Base-by-base conservation (phyloP, 2,888 invertebrate species). In the Heteromyza rotundicornis region DNA sequence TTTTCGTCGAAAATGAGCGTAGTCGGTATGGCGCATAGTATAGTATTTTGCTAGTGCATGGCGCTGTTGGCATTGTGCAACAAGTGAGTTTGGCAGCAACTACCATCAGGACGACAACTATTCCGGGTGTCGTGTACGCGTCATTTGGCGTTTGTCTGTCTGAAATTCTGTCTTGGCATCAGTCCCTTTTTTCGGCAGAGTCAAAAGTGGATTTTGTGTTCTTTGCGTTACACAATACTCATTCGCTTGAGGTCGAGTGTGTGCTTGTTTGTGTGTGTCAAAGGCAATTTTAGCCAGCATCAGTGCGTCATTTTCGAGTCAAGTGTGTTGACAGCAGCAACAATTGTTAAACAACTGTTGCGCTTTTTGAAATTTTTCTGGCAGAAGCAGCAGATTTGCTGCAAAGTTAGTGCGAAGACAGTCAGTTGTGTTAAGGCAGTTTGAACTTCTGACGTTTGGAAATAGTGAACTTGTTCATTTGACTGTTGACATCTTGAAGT, bases 31-130 rank as follows among this genome's bases (percentile, higher is more conserved):
- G 67, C 14, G 19, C 35, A n/a, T 62, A 52, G 63, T 57, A 52
- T 7, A 70, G 74, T 70, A 74, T 64, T 60, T 65, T 65, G 66
- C 63, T 64, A 62, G 63, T 63, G 66, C 62, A 74, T 65, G 68
- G 67, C 71, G 71, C 68, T 77, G 63, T 68, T 78, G 74, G 77
- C 75, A 78, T 79, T 82, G 82, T 83, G 83, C 83, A 83, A 83
- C 83, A 83, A 83, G 83, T 83, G 83, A 83, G 82, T 82, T 82
- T 80, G 80, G 78, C 79, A 82, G 76, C 79, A 79, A 76, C 80
- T 76, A 77, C 79, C 79, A 80, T 69, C 78, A 77, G 77, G 77
- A 79, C 76, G 77, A 77, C 78, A 77, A 77, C 76, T 75, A 74
- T 68, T 73, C 51, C 59, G 66, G 59, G 32, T 61, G 64, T 64